Base-by-base conservation (phyloP, 2,797 vertebrate species). In the Enteromius thamalakanensis region DNA sequence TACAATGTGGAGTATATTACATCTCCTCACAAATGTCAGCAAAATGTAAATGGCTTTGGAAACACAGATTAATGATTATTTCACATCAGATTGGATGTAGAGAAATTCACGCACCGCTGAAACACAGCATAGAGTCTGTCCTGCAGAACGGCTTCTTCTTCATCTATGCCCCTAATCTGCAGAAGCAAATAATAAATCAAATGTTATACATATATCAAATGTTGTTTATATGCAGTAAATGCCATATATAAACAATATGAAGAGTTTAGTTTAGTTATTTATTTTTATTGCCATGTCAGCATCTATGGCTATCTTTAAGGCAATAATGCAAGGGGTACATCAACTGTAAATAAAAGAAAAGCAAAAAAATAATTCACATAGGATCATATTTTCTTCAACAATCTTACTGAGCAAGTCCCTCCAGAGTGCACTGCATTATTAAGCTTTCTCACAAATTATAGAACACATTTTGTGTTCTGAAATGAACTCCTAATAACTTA, bases 1-100 rank as follows among this genome's bases (percentile, higher is more conserved):
- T 78, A 89, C 90, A 91, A 91, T 92, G 90, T 91, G 89, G 90
- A 89, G 91, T 92, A 91, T 91, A 92, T 94, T 91, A 90, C 88
- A 90, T 87, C 89, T 87, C 87, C 70, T 89, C 76, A 82, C 76
- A 85, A 89, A 91, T 87, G 91, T 92, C 93, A 92, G 89, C 67
- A 90, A 87, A 93, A 92, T 93, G 90, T 87, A 90, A 92, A 93
- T 91, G 91, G 79, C 87, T 90, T 88, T 87, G 79, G 40, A 70
- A 85, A 87, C 85, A 86, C 67, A 84, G 84, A 93, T 92, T 92
- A 92, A 93, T 92, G 90, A 92, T 93, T 92, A 90, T 90, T 90
- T 91, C 87, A 85, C 89, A 90, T 92, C 90, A 92, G 89, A 92
- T 91, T 84, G 90, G 88, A 91, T 47, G 76, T 82, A 77, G 79